Conservation (phyloP, 2,888 invertebrate species). For the Drosophila cyrtoloma region DNA sequence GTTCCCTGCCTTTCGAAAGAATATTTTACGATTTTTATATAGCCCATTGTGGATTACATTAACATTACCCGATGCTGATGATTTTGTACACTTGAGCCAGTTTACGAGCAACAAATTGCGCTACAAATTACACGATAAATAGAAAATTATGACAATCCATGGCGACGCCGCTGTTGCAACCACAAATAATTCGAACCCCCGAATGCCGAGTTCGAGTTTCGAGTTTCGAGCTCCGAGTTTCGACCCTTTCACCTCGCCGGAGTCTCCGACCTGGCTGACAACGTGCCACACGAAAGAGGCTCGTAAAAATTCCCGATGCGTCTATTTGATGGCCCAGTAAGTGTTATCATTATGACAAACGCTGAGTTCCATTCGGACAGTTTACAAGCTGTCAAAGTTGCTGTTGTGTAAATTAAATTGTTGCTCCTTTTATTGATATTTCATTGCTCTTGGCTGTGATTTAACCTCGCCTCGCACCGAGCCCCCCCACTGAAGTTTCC, state of each 20-base stretch:
- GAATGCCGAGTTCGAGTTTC: constrained; percentile 11
- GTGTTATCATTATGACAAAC: constrained; percentile 79
- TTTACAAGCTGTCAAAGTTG: constrained; percentile 74
- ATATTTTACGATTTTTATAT: constrained; percentile 79
- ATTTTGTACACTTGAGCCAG: constrained; percentile 66
- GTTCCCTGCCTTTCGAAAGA: neutral
- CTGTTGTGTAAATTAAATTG: constrained; percentile 78
- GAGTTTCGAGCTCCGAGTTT: neutral
- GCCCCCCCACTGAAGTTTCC: constrained; percentile 16
- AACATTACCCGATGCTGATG: constrained; percentile 54
- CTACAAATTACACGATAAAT: constrained; percentile 84
- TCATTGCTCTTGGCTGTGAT: constrained; percentile 64
- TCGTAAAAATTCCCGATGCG: constrained; percentile 77
- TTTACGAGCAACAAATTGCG: constrained; percentile 83
- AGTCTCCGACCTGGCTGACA: constrained; percentile 58
- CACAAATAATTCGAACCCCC: constrained; percentile 47
- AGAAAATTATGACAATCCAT: constrained; percentile 83
- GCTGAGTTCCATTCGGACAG: constrained; percentile 35
- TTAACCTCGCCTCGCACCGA: constrained; percentile 47
- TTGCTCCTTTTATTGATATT: constrained; percentile 79
- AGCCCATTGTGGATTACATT: constrained; percentile 66
- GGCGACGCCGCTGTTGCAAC: constrained; percentile 11
- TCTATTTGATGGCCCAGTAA: constrained; percentile 79
- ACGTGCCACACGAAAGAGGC: constrained; percentile 46
- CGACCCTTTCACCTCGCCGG: constrained; percentile 12